Evolutionary conservation across 2,888 invertebrate genomes (phyloP).

Genomic region (Gryllus longicercus): DNA sequence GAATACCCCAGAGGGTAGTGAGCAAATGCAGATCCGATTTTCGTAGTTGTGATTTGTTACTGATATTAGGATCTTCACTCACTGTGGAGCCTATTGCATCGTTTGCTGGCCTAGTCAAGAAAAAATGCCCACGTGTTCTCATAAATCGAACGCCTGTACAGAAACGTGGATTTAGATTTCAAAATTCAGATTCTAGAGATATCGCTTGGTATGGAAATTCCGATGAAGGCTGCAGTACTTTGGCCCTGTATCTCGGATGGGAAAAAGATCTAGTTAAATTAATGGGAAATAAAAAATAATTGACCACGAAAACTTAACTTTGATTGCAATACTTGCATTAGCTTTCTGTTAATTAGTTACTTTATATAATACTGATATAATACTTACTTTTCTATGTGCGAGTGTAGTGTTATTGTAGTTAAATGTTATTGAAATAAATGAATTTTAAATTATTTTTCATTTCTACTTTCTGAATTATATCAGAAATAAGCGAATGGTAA

Average conservation of each 20-base stretch:
- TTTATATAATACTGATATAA: no score
- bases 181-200: slow-evolving; percentile 58
- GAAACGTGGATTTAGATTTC: slow-evolving; percentile 44
- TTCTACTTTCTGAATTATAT: no score
- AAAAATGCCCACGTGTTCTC: slow-evolving; percentile 73
- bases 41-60: slow-evolving; percentile 79
- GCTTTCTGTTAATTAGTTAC: no score
- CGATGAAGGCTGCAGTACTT: slow-evolving; percentile 69
- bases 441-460: no score
- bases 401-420: no score
- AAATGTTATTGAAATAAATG: no score
- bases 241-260: slow-evolving; percentile 78
- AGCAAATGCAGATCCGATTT: slow-evolving; percentile 69
- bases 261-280: slow-evolving; percentile 39
- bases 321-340: no score
- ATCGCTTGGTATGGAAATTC: slow-evolving; percentile 81
- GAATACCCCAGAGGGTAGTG: slow-evolving; percentile 76
- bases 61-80: slow-evolving; percentile 92
- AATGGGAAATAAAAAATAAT: no score
- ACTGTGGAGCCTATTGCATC: slow-evolving; percentile 94
- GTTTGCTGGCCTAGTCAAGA: slow-evolving; percentile 69
- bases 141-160: slow-evolving; percentile 74
- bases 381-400: no score
- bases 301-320: no score
- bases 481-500: no score